Evolutionary conservation across 2,888 invertebrate genomes (phyloP).

Genomic region (Kuschelorhynchus macadamiae): DNA sequence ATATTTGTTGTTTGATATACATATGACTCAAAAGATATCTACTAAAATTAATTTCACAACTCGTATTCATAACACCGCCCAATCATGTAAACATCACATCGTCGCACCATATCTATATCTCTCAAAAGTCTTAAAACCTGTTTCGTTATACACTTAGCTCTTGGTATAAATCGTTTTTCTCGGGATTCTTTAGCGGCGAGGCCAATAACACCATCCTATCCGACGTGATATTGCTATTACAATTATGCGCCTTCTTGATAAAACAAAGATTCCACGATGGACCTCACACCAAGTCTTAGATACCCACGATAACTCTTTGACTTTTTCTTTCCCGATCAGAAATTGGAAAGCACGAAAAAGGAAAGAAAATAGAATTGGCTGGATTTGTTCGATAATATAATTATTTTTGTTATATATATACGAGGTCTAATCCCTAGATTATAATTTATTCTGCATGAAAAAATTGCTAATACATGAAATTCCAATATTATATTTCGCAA

Average conservation of each 20-base stretch:
- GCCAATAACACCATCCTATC: conserved; percentile 44
- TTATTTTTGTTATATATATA: too few species aligned
- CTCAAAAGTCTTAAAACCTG: conserved; percentile 42
- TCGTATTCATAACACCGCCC: conserved; percentile 28
- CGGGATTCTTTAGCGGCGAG: conserved; percentile 37
- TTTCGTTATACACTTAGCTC: conserved; percentile 42
- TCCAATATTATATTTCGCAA: too few species aligned
- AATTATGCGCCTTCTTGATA: conserved; percentile 42
- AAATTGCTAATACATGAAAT: too few species aligned
- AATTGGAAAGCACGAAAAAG: not conserved
- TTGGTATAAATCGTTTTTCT: conserved; percentile 44
- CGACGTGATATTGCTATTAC: conserved; percentile 48
- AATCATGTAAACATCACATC: conserved; percentile 39
- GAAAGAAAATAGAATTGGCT: not conserved
- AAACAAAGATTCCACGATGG: conserved; percentile 40
- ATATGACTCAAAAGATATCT: too few species aligned
- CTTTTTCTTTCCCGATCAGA: not conserved
- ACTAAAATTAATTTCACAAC: conserved; percentile 12
- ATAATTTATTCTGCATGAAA: too few species aligned
- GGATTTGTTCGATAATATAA: not conserved
- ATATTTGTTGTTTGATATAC: too few species aligned
- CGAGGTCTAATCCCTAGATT: too few species aligned
- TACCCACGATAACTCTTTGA: conserved; percentile 33
- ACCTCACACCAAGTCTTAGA: conserved; percentile 43
- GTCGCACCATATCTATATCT: conserved; percentile 43